Conservation (phyloP, 2,797 vertebrate species). For the Chelmon rostratus region DNA sequence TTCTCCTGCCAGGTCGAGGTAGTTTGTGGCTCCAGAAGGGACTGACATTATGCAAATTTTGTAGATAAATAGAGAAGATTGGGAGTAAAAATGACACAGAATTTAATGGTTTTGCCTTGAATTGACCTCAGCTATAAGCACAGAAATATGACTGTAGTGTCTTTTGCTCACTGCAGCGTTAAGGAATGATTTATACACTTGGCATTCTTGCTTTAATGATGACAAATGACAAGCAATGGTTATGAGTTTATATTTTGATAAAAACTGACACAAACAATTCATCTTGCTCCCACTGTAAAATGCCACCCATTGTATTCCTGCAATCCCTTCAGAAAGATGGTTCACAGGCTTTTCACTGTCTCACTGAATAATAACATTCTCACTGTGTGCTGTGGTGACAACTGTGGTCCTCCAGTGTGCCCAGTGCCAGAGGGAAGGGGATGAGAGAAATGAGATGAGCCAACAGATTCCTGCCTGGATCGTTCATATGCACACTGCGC, state of each 20-base stretch:
- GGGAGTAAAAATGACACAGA: constrained; percentile 2
- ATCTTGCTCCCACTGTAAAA: constrained; percentile 34
- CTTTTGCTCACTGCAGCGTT: constrained; percentile 1
- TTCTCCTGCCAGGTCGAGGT: constrained; percentile 6
- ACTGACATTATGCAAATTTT: constrained; percentile 35
- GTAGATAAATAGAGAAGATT: constrained; percentile 18
- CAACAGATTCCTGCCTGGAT: constrained; percentile 62
- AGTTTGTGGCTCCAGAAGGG: constrained; percentile 1
- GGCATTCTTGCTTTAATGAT: constrained; percentile 35
- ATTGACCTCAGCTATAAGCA: not conserved
- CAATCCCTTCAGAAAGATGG: constrained; percentile 37
- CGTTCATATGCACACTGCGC: constrained; percentile 32
- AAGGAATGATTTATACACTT: constrained; percentile 20
- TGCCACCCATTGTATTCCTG: constrained; percentile 20
- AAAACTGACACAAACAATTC: constrained; percentile 34
- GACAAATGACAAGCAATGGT: constrained; percentile 34
- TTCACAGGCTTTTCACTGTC: constrained; percentile 45
- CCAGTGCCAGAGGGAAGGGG: constrained; percentile 61
- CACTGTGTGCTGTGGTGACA: constrained; percentile 56
- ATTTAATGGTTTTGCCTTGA: constrained; percentile 31
- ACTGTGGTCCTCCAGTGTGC: constrained; percentile 50
- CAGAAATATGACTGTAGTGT: not conserved
- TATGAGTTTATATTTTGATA: constrained; percentile 35
- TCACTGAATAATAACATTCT: constrained; percentile 43
- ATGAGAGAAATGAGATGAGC: constrained; percentile 61